Evolutionary conservation across 2,797 vertebrate genomes (phyloP), one percentile per base, ranked within the genome.

Genomic region (Melanogrammus aeglefinus): DNA sequence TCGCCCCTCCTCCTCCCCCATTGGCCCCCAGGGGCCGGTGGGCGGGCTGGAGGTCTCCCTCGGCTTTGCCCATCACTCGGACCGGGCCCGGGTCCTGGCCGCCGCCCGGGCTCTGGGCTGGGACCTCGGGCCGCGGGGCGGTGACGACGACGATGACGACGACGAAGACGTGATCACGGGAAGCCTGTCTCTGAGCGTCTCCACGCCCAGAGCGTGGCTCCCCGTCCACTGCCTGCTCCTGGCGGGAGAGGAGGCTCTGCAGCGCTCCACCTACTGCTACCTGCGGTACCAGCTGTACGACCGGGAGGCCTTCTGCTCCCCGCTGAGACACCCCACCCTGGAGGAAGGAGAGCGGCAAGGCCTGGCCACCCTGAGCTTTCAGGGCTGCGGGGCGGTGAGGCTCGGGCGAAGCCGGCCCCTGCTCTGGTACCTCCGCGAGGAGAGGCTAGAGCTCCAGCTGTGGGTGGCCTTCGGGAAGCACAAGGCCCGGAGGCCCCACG

Each of bases 351-450:
- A 72, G 13, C 74, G 72, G 0, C 84, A 92, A 0, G 70, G 72
- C 70, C 91, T 85, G 0, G 91, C 95, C 31, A 94, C 92, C 0
- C 90, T 96, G 78, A 89, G 33, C 75, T 99, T 97, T 84, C 93
- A 93, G 80, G 93, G 93, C n/a, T 91, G 91, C 69, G 90, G 77
- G 77, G 92, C 84, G 21, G 79, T 95, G 80, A 91, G 94, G 77
- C 89, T 99, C 18, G 89, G 83, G 27, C 89, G 84, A 80, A 93
- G 91, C 74, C 96, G 91, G 75, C 95, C 96, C 0, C 90, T 99
- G 73, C 83, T 90, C 70, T 99, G 97, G 97, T 99, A 98, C 89
- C 92, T 99, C 72, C 92, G 92, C 76, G 97, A 99, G 84, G 97
- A 99, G 84, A 95, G 75, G 75, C 81, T 99, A 76, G 98, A 99